Evolutionary conservation across 2,113 vertebrate genomes (phyloP), one percentile per base, ranked within the genome.

Genomic region (Pipa parva): DNA sequence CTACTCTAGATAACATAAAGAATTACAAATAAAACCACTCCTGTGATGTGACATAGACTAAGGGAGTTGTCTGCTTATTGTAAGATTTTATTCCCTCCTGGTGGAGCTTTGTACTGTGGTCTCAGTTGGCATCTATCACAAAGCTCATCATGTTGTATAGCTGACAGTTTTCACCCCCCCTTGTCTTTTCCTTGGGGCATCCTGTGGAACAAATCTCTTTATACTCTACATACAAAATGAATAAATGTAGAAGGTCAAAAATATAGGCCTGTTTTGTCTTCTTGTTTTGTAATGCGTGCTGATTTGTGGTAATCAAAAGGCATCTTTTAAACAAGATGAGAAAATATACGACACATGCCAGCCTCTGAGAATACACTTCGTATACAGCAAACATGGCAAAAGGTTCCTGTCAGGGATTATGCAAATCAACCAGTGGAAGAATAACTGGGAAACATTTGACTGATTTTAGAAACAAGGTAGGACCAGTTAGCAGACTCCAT

Each of bases 31-130:
- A 33, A 49, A 27, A 25, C 29, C 10, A 31, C 5, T 18, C 21
- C 28, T 68, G 56, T 68, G 64, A 68, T 50, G 64, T 68, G 64
- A 68, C 64, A 68, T 42, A 10, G 22, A 28, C 55, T 45, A 22
- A 18, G 56, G 39, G 63, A 66, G 54, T 49, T 66, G 63, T 57
- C 63, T 54, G 12, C 26, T 22, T 11, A n/a, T 57, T 57, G 52
- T 57, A 66, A 59, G 55, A 27, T 33, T 59, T 33, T 59, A 68
- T 68, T 68, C 55, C 64, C 64, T 48, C 45, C 18, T 15, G 64
- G 45, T 36, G 56, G 20, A 51, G 56, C 64, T 68, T 68, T 68
- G 56, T 59, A 59, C 56, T 51, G 39, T 56, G 42, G 27, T 48
- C 55, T 68, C 45, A 24, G 29, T 31, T 68, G 55, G 64, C 17